These are phyloP conservation scores for Dunckerocampus dactyliophorus DNA, from an alignment of 2,113 vertebrate species.

Conservation along the genomic window DNA sequence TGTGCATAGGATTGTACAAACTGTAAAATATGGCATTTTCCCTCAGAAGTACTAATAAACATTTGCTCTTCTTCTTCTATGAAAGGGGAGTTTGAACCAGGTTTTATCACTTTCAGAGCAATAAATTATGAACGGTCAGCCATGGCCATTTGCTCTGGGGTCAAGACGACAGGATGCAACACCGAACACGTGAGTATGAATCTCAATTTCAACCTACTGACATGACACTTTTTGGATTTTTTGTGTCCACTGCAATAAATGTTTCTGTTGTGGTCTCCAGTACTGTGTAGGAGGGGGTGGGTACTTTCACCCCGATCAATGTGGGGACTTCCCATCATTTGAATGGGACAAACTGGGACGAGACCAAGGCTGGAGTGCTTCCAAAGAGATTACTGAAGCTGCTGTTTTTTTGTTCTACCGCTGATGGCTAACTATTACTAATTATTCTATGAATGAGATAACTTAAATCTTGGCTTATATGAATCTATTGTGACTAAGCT, in stretches of 20 bases:
- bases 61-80: background rate
- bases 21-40: too few species aligned
- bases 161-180: too few species aligned
- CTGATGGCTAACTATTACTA: background rate
- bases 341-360: slow-evolving; percentile 7
- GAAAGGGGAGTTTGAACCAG: slow-evolving; percentile 20
- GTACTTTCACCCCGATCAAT: background rate
- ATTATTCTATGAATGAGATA: too few species aligned
- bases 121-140: slow-evolving; percentile 13
- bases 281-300: slow-evolving; percentile 35
- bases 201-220: too few species aligned
- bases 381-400: slow-evolving; percentile 24
- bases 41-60: too few species aligned
- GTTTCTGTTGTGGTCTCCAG: background rate
- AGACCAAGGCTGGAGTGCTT: slow-evolving; percentile 1
- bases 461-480: too few species aligned
- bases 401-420: slow-evolving; percentile 34
- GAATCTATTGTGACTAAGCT: too few species aligned
- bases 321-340: slow-evolving; percentile 28
- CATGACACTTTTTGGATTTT: too few species aligned
- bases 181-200: too few species aligned
- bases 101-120: slow-evolving; percentile 29
- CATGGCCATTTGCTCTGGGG: slow-evolving; percentile 35
- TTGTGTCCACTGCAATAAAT: too few species aligned
- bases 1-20: too few species aligned